Base-by-base conservation (phyloP, 2,888 invertebrate genomes). In the Lithosia quadra region DNA sequence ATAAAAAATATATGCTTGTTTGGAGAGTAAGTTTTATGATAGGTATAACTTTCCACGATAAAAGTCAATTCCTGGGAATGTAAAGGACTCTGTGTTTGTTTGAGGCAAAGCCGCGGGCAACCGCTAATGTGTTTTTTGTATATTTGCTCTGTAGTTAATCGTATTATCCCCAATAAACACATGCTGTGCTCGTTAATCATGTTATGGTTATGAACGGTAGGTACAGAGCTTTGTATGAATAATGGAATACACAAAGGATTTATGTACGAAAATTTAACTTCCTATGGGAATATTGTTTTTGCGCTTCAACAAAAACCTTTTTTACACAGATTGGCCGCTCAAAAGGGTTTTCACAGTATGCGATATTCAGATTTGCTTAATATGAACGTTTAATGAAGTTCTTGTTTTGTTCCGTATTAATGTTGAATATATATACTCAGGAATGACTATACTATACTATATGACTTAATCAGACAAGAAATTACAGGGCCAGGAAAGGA, bases 161-260 rank as follows among this genome's bases (percentile, higher is more conserved):
- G 28, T 28, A 49, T 65, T 64, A 68, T 55, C 58, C 55, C 18
- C 36, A 63, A 65, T 69, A 65, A 66, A 59, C 68, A 72, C 68
- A 68, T 63, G 63, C 65, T 63, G 58, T 66, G 64, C 56, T 71
- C 69, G 72, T 80, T 82, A 77, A 73, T 76, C 70, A 76, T 75
- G 71, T 76, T 76, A 82, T 79, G 77, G 64, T 68, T 49, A 61
- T 71, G 70, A 62, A 68, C 49, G 63, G 65, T 68, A 72, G 63
- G 65, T 68, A 72, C 74, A 67, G 66, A 67, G 62, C 58, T 67
- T 71, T 60, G 57, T 70, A 71, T 81, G 77, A 79, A 79, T 81
- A 74, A 77, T 75, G 75, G 43, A 79, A 69, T 70, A 72, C 33
- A n/a, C 34, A 69, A 62, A 55, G 69, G 59, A 67, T 73, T 74